A percentile compares a stretch with the other conserved stretches of the same genome.
These are phyloP conservation scores for Burhinus bistriatus DNA, from an alignment of 2,113 vertebrate genomes.

Conservation along the genomic window DNA sequence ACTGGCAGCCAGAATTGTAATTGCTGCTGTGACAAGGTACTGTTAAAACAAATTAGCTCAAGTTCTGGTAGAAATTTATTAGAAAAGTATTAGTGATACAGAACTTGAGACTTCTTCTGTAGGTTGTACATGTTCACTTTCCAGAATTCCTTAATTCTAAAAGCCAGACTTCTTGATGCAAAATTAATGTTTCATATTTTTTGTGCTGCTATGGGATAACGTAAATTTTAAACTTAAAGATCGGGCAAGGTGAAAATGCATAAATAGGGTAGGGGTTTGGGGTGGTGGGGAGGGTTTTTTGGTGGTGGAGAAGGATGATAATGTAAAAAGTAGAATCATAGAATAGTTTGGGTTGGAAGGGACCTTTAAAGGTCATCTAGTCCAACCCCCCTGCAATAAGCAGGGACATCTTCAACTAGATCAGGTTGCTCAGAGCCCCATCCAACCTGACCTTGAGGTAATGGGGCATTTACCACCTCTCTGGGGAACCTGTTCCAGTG, in stretches of 20 bases:
- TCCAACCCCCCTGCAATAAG: neutral
- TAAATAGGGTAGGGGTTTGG: neutral
- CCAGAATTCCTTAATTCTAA: neutral
- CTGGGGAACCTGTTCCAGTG: neutral
- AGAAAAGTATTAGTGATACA: neutral
- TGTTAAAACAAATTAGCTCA: neutral
- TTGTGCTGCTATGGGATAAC: neutral
- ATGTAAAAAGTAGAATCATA: neutral
- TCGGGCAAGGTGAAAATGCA: neutral
- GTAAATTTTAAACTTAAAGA: neutral
- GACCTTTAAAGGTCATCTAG: neutral
- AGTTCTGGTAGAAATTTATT: neutral
- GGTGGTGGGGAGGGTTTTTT: neutral
- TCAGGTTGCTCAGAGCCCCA: neutral
- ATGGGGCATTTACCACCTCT: neutral
- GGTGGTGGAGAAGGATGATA: too few relatives aligned
- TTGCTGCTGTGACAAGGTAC: constrained; percentile 89
- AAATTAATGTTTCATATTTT: neutral
- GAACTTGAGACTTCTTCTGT: neutral
- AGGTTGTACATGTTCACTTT: neutral
- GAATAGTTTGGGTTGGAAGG: neutral
- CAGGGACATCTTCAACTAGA: neutral
- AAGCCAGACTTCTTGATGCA: neutral
- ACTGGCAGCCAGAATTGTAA: constrained; percentile 87
- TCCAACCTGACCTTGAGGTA: neutral